Evolutionary conservation across 2,797 vertebrate species (phyloP).

Genomic region (Limosa lapponica): DNA sequence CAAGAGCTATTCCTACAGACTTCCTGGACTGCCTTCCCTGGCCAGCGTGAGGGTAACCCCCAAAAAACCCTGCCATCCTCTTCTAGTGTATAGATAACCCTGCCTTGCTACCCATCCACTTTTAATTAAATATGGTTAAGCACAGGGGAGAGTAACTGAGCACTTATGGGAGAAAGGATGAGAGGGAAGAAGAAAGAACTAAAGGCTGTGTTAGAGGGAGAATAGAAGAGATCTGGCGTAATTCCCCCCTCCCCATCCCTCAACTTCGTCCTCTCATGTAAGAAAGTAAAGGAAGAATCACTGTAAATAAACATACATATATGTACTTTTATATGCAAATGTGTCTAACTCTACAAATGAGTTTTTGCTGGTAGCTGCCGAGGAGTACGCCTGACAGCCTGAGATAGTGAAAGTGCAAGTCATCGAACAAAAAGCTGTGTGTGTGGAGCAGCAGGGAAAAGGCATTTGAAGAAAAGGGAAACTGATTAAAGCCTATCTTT

Average conservation of each 20-base stretch:
- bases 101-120: background rate
- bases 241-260: background rate
- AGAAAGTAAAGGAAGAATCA: constrained; percentile 5
- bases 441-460: constrained; percentile 13
- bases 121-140: background rate
- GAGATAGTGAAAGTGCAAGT: constrained; percentile 72
- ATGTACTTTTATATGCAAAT: constrained; percentile 47
- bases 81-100: background rate
- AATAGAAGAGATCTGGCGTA: background rate
- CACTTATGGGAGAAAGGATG: background rate
- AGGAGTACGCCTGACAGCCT: constrained; percentile 23
- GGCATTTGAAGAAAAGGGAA: constrained; percentile 12
- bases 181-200: background rate
- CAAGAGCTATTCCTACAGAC: background rate
- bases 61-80: background rate
- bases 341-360: constrained; percentile 34
- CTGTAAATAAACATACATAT: background rate
- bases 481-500: background rate
- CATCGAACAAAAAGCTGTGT: constrained; percentile 43
- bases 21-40: background rate
- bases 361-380: constrained; percentile 14
- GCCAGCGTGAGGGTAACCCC: background rate
- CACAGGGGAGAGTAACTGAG: background rate
- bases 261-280: background rate
- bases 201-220: background rate